Base-by-base conservation (phyloP, 1,140 invertebrate genomes). In the Caerostris extrusa region DNA sequence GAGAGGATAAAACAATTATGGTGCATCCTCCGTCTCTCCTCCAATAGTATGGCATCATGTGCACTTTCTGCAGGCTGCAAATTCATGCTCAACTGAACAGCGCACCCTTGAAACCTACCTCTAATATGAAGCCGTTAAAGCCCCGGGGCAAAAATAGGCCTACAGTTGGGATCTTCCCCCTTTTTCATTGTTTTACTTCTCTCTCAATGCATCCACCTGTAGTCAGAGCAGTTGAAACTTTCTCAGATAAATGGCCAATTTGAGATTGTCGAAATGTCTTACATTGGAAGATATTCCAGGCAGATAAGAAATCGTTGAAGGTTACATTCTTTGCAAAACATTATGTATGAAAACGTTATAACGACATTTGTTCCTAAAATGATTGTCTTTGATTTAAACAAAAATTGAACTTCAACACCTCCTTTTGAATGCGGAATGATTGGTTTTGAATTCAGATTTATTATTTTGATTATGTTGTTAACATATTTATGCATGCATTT, bases 81-180 rank as follows among this genome's bases (percentile, higher is more conserved):
- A 10, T 19, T 77, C 3, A 77, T 34, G 71, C 71, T 4, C 34
- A 12, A 12, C 5, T 77, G 34, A 19, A 77, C 71, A 50, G 34
- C 34, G 5, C 71, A 77, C 71, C 71, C 69, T 53, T 77, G 71
- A 77, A 77, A 77, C 71, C 8, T 71, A 71, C 69, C 34, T 77
- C 71, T 53, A 10, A 77, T 53, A 77, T 77, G 34, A 77, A 50
- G 71, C 34, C 71, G 71, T 77, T 77, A 77, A 19, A 34, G 34
- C 71, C 53, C 7, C 71, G 34, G 71, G 50, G 71, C 8, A 53
- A 53, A 50, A 77, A 77, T 34, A 77, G 71, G 71, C 34, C 71
- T 8, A 77, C 53, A 50, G 34, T 34, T 77, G 50, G 50, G 4
- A 3, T 77, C 71, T 53, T 8, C 10, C n/a, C 34, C 50, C 19